Base-by-base conservation (phyloP, 2,113 vertebrate genomes). In the Cyprinodon brontotheroides region DNA sequence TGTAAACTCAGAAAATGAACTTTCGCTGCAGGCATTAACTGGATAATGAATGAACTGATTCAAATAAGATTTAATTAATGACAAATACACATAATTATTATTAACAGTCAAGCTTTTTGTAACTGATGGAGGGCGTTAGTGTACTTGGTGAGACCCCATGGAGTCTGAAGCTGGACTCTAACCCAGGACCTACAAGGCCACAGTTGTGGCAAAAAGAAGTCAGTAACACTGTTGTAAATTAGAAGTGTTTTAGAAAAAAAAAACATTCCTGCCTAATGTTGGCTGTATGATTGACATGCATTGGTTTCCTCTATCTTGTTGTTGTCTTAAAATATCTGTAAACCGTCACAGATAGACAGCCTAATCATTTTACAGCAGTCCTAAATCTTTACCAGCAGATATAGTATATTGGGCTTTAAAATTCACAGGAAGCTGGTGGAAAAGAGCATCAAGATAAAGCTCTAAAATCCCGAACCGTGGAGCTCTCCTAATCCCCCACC, bases 401-500 rank as follows among this genome's bases (percentile, higher is more conserved):
- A 77, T 72, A 68, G 41, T 45, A 77, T 62, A 73, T 65, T 68
- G 72, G 67, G 82, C 83, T 81, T 83, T 75, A 83, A 81, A 70
- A 79, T 73, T 78, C 78, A 59, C 77, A 77, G 81, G 36, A 43
- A 81, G 77, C 61, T 79, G 57, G 47, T 67, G 40, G 80, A 77
- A 89, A 87, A 89, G 69, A 86, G 84, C 85, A 81, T 81, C 76
- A 64, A 75, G 63, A 79, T 87, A 88, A 88, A 90, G 76, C 90
- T 74, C 67, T 15, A 77, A 89, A 87, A 89, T 81, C 80, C 81
- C n/a, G 45, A 82, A 72, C 60, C 40, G 40, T 48, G 45, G 3
- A 81, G 81, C 74, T 65, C 73, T 57, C 65, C 63, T 89, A 91
- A 91, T 89, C 85, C 78, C 38, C 83, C 86, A 91, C 88, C 89